phyloP scores from a whole-genome alignment of 1,140 invertebrate genomes.

The Frieseomelitta varia region DNA sequence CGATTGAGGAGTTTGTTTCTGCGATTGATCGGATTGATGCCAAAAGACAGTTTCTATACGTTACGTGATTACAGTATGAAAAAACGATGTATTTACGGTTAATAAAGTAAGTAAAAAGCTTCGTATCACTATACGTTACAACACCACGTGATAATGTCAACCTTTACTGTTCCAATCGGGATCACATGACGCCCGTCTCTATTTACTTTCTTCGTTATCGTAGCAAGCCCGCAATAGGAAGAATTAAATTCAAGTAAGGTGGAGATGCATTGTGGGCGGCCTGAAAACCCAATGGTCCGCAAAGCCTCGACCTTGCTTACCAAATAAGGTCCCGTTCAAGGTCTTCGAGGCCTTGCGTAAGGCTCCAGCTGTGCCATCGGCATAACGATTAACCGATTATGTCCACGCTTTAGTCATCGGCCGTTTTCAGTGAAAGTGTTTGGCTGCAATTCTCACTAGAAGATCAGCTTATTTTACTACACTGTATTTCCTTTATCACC shows the following conservation, averaged over 20 bases:
- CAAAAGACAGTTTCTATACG: not conserved
- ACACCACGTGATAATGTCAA: not conserved
- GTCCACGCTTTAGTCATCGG: slow-evolving; percentile 40
- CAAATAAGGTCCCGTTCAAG: slow-evolving; percentile 65
- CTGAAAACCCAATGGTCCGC: slow-evolving; percentile 63
- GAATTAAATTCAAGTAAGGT: slow-evolving; percentile 32
- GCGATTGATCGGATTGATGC: not conserved
- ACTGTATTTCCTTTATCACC: not conserved
- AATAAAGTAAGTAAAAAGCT: not conserved
- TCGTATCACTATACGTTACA: not conserved
- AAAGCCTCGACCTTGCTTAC: slow-evolving; percentile 64
- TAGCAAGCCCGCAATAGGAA: not conserved
- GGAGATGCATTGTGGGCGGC: slow-evolving; percentile 36
- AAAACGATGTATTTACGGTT: not conserved
- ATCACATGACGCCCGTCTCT: not conserved
- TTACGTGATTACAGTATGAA: not conserved
- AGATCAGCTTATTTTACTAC: not conserved
- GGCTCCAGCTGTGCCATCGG: slow-evolving; percentile 38
- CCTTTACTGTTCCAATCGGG: not conserved
- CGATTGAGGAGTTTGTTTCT: not conserved
- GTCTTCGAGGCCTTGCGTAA: slow-evolving; percentile 57
- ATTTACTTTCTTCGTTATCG: slow-evolving; percentile 34
- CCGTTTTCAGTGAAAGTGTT: slow-evolving; percentile 36
- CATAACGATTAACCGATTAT: slow-evolving; percentile 55
- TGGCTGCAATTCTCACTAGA: not conserved